Evolutionary conservation across 2,113 vertebrate species (phyloP).

Genomic region (Tachysurus fulvidraco): DNA sequence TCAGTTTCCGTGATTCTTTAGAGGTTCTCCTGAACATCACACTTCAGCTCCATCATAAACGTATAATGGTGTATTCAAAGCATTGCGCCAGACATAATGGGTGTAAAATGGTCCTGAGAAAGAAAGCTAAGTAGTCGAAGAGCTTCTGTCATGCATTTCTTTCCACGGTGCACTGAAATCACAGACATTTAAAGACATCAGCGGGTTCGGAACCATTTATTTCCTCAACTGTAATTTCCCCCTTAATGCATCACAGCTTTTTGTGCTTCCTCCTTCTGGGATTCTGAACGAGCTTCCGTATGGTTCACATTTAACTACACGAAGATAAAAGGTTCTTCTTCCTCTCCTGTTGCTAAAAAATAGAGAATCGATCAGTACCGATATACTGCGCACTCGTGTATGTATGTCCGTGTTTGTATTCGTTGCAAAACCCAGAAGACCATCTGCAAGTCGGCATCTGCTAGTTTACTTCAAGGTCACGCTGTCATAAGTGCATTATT

Average conservation of each 20-base stretch:
- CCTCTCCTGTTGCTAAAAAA: not conserved
- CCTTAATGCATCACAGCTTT: constrained; percentile 25
- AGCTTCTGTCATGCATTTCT: constrained; percentile 11
- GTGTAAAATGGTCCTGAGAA: not conserved
- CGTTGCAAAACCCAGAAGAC: not conserved
- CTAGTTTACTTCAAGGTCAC: not conserved
- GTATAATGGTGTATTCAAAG: not conserved
- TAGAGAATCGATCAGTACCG: constrained; percentile 6
- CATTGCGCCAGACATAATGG: not conserved
- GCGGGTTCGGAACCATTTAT: constrained; percentile 9
- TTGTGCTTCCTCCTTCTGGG: constrained; percentile 16
- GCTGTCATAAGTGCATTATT: constrained; percentile 25
- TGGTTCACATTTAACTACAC: constrained; percentile 31
- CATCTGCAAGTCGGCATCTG: constrained; percentile 16
- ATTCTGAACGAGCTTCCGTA: constrained; percentile 5
- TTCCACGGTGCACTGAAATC: constrained; percentile 1
- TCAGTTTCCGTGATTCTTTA: not conserved
- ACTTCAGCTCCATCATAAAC: not conserved
- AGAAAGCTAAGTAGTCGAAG: constrained; percentile 4
- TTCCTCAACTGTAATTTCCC: constrained; percentile 18
- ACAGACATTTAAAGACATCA: constrained; percentile 21
- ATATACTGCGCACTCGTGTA: not conserved
- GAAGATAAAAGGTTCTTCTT: constrained; percentile 33
- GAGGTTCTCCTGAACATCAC: not conserved
- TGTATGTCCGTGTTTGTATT: not conserved